phyloP scores from a whole-genome alignment of 2,888 invertebrate genomes.

The Ormyrus rosae region DNA sequence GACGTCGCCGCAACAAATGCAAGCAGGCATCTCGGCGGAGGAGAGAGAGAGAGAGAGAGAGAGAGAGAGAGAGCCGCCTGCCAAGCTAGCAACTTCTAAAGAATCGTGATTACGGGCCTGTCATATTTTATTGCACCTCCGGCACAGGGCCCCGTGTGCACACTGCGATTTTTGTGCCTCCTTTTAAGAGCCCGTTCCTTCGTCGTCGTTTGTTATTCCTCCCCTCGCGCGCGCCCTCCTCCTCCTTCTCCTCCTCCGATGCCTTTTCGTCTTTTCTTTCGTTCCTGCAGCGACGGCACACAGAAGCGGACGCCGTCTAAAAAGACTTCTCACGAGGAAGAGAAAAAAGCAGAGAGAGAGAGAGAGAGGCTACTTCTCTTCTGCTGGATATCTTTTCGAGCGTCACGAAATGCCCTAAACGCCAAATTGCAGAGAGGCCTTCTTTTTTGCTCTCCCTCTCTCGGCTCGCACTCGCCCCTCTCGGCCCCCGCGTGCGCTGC shows the following conservation, averaged over 20 bases:
- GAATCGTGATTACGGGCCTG: slow-evolving; percentile 71
- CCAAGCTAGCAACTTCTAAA: slow-evolving; percentile 55
- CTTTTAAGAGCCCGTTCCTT: slow-evolving; percentile 46
- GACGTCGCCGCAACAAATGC: slow-evolving; percentile 2
- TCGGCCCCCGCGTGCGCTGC: not conserved
- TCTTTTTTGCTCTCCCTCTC: not conserved
- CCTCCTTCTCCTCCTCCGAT: slow-evolving; percentile 20
- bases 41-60: too few relatives aligned
- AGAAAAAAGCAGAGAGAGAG: not conserved
- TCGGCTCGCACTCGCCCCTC: slow-evolving; percentile 7
- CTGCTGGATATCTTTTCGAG: slow-evolving; percentile 10
- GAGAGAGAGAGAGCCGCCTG: not conserved
- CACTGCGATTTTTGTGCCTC: slow-evolving; percentile 49
- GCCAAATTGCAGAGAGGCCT: slow-evolving; percentile 24
- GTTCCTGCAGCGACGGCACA: not conserved
- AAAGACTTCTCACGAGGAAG: slow-evolving; percentile 36
- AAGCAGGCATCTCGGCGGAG: not conserved
- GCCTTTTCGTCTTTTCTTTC: slow-evolving; percentile 31
- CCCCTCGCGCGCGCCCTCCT: slow-evolving; percentile 5
- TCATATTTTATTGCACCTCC: slow-evolving; percentile 70
- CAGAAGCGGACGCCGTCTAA: slow-evolving; percentile 3
- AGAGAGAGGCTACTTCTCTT: slow-evolving; percentile 5
- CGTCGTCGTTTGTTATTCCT: slow-evolving; percentile 54
- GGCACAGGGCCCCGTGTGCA: slow-evolving; percentile 56
- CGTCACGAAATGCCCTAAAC: slow-evolving; percentile 42